Base-by-base conservation (phyloP, 2,888 invertebrate genomes). In the Pinctada fucata region DNA sequence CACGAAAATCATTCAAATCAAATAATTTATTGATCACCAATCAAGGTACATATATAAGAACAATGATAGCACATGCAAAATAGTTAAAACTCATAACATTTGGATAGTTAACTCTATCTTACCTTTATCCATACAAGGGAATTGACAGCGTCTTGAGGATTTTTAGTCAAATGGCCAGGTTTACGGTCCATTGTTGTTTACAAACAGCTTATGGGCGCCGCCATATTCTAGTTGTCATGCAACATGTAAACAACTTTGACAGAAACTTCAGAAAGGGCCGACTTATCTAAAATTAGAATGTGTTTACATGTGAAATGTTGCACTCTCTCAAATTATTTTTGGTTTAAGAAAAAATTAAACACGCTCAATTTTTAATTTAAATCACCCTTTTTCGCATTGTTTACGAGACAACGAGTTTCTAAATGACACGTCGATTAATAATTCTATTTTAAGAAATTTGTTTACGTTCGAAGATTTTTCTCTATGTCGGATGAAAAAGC, bases 111-210 rank as follows among this genome's bases (percentile, higher is more conserved):
- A 31, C 31, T 31, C 31, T 31, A 31, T 47, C 70, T 31, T 80
- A 90, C 91, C 86, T 91, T 91, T 13, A 90, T 85, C 91, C 91
- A 91, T 47, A 87, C 82, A 3, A 91, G 79, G 3, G 85, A 86
- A 65, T 88, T 83, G 4, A 90, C 89, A 10, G 88, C 88, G 67
- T 88, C 88, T 52, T 87, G 85, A 13, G 88, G 85, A 76, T 89
- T 88, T 76, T 86, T 88, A 2, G 88, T 85, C 47, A 91, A 79
- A 78, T 88, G 87, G 4, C 91, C 91, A 10, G 88, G 87, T 78
- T 87, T 85, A 79, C 91, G 86, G 71, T 91, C 90, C 91, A 91
- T 91, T 71, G 13, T 58, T 51, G 31, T 64, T 58, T 4, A 3
- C 72, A 13, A 2, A 45, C 47, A 64, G 58, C 31, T 66, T 58